A percentile compares a stretch with the other conserved stretches of the same genome.
phyloP scores from a whole-genome alignment of 1,140 invertebrate genomes.

The Atta colombica region DNA sequence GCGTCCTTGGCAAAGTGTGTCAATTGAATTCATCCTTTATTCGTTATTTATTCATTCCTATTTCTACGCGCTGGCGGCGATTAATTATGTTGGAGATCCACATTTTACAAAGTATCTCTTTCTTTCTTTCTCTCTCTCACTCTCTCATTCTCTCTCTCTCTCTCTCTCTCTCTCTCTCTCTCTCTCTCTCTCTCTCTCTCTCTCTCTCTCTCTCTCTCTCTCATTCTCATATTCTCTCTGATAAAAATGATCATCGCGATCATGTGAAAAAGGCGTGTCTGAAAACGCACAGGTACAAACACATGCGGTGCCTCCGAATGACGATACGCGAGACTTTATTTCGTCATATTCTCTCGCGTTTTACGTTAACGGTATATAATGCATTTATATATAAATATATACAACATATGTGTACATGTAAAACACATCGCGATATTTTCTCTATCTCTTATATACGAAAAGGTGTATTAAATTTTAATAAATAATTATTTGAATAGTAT shows the following conservation, averaged over 20 bases:
- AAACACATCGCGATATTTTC: slow-evolving; percentile 48
- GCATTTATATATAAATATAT: slow-evolving; percentile 80
- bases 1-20: slow-evolving; percentile 25
- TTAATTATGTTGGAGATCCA: slow-evolving; percentile 42
- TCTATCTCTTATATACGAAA: slow-evolving; percentile 27
- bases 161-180: not conserved
- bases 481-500: too few species aligned
- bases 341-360: slow-evolving; percentile 69
- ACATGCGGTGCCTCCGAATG: slow-evolving; percentile 68
- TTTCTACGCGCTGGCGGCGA: slow-evolving; percentile 17
- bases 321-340: slow-evolving; percentile 79
- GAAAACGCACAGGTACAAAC: slow-evolving; percentile 69
- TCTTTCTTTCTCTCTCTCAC: slow-evolving; percentile 27
- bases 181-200: not conserved
- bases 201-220: not conserved
- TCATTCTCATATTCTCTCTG: slow-evolving; percentile 29
- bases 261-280: slow-evolving; percentile 64
- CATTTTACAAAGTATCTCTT: not conserved
- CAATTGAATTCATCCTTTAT: slow-evolving; percentile 37
- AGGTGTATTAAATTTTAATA: too few species aligned
- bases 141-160: slow-evolving; percentile 40
- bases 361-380: slow-evolving; percentile 66
- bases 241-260: slow-evolving; percentile 41
- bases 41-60: slow-evolving; percentile 40
- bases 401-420: slow-evolving; percentile 73